Base-by-base conservation (phyloP, 1,140 invertebrate species). In the Drosophila pallidifrons region DNA sequence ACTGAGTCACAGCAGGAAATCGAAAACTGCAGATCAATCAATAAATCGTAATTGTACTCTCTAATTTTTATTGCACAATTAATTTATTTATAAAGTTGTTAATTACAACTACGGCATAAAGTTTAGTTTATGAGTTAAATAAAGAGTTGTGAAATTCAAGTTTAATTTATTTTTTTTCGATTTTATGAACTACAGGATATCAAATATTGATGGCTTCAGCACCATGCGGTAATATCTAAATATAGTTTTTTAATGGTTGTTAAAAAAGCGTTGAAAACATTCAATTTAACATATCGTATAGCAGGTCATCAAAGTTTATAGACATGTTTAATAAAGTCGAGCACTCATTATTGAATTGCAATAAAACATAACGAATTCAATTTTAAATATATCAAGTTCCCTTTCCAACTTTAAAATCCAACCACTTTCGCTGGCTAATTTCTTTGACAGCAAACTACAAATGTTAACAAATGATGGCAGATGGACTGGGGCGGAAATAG, bases 381-480 rank as follows among this genome's bases (percentile, higher is more conserved):
- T 13, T 13, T 6, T 13, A 46, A 16, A 47, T 47, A 16, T 7
- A 47, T 16, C 8, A 11, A 8, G 0, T 38, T 38, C 35, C 35
- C 35, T 10, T 10, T 10, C 35, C 35, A 38, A 11, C 3, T 5
- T 49, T n/a, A 28, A 38, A 28, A 52, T 13, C 38, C 28, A 69
- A 47, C 11, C 54, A 45, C 55, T 35, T 45, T 55, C 11, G 15
- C 4, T 32, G n/a, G 13, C 45, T 32, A 41, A 66, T 57, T 35
- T 71, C 43, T 5, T 32, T 61, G 35, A 28, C 55, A 16, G 4
- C 30, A 8, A 35, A n/a, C 30, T 67, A 82, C 66, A 74, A 83
- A 83, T 82, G 75, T 46, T 68, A 69, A 79, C 63, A 82, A 82
- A 87, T 81, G 70, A 79, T 60, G 75, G 51, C 83, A 88, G 46